Evolutionary conservation across 2,888 invertebrate species (phyloP).

Genomic region (Dioctria rufipes): DNA sequence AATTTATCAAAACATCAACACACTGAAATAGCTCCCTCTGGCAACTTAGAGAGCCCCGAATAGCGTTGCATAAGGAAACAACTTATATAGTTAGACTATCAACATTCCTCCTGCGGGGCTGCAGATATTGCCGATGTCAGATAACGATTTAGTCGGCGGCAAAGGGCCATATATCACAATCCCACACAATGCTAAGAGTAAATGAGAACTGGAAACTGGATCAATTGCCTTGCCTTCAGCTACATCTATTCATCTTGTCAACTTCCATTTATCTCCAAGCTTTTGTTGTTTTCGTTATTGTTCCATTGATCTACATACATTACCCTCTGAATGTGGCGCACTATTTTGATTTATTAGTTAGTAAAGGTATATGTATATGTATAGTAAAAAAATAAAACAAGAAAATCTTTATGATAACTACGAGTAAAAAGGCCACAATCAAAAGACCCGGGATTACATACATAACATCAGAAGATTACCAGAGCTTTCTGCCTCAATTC

Average conservation of each 20-base stretch:
- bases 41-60: not conserved
- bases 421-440: not conserved
- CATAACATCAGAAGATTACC: constrained; percentile 1
- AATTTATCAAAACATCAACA: constrained; percentile 39
- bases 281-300: constrained; percentile 12
- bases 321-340: not conserved
- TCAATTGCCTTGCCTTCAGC: constrained; percentile 39
- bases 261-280: constrained; percentile 38
- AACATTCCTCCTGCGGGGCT: constrained; percentile 29
- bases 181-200: constrained; percentile 18
- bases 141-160: constrained; percentile 24
- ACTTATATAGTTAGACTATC: not conserved
- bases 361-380: not conserved
- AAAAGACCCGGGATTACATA: constrained; percentile 7
- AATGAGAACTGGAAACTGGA: constrained; percentile 30
- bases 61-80: not conserved
- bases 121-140: constrained; percentile 38
- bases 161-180: constrained; percentile 31
- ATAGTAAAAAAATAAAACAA: not conserved
- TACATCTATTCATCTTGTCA: constrained; percentile 38
- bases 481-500: constrained; percentile 14
- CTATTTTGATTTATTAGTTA: constrained; percentile 1
- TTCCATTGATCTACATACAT: not conserved
- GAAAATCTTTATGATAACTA: not conserved
- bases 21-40: not conserved